Base-by-base conservation (phyloP, 2,113 vertebrate species). In the Hydropotes inermis region DNA sequence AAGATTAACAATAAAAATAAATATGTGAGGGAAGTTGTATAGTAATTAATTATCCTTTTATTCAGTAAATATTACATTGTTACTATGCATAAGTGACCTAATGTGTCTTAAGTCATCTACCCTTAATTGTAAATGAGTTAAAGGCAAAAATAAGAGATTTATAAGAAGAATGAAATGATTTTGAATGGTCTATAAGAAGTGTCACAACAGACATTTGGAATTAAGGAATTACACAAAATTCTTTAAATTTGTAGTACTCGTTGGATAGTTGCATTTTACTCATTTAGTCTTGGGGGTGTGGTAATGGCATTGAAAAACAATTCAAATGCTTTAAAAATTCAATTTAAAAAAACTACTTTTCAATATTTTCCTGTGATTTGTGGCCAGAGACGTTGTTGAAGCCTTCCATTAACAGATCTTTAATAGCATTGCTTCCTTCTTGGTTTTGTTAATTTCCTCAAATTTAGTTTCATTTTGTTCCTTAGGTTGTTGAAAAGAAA, bases 401-500 rank as follows among this genome's bases (percentile, higher is more conserved):
- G 67, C 0, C 52, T 81, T 89, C 28, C 33, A 30, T 55, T 58
- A 60, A 61, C 2, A 87, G 19, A 67, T 55, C 45, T 19, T 58
- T 94, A 25, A 28, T 88, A 93, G 87, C 4, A 64, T 83, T 52
- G 25, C 3, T 45, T 76, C 15, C 27, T 96, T 30, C 3, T 95
- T 95, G 25, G 33, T 64, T 96, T 89, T 92, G 5, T 36, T 89
- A 74, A 84, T 91, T 91, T 88, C 28, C 25, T 95, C 76, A 88
- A 47, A 91, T 95, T 95, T 95, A 45, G 23, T 74, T 85, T 57
- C 7, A 82, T 78, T 93, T 97, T 93, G 19, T 88, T 67, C 76
- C 60, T 89, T 89, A 52, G 6, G 33, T 76, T 96, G 16, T 91
- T 91, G 25, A 95, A 89, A 97, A 93, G 58, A 86, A 96, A 61